Evolutionary conservation across 2,888 invertebrate species (phyloP).

Genomic region (Torymus auratus): DNA sequence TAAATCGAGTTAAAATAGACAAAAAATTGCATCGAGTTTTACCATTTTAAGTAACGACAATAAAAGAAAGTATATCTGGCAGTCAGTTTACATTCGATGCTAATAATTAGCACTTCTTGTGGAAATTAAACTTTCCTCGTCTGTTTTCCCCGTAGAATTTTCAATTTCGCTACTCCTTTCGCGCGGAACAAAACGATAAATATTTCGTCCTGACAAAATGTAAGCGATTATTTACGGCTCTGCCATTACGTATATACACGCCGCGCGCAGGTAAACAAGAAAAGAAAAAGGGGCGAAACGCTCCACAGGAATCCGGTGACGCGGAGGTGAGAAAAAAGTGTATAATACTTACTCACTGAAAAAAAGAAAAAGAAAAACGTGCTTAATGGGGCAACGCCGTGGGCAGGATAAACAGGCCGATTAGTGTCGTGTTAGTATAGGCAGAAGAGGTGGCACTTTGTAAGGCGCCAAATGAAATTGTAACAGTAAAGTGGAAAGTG

Average conservation of each 20-base stretch:
- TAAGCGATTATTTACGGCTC: no score
- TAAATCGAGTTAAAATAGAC: background rate
- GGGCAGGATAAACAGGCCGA: background rate
- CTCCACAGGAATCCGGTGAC: no score
- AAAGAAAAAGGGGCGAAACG: no score
- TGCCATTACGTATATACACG: no score
- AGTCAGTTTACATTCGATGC: constrained; percentile 13
- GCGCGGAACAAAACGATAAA: no score
- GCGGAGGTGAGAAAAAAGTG: no score
- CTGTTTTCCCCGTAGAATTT: background rate
- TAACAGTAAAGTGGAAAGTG: constrained; percentile 72
- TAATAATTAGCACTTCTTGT: background rate
- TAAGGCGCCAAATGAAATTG: constrained; percentile 56
- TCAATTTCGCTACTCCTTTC: no score
- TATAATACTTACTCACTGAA: no score
- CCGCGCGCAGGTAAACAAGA: no score
- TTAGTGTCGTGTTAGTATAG: background rate
- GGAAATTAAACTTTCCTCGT: constrained; percentile 31
- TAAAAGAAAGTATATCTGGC: constrained; percentile 41
- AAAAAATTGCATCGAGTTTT: constrained; percentile 7
- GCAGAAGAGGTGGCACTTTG: constrained; percentile 21
- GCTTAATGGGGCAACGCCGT: background rate
- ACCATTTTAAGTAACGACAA: constrained; percentile 16
- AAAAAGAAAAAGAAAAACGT: no score
- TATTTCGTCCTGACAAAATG: no score